phyloP scores from a whole-genome alignment of 2,797 vertebrate genomes.

The Fistularia commersonii region DNA sequence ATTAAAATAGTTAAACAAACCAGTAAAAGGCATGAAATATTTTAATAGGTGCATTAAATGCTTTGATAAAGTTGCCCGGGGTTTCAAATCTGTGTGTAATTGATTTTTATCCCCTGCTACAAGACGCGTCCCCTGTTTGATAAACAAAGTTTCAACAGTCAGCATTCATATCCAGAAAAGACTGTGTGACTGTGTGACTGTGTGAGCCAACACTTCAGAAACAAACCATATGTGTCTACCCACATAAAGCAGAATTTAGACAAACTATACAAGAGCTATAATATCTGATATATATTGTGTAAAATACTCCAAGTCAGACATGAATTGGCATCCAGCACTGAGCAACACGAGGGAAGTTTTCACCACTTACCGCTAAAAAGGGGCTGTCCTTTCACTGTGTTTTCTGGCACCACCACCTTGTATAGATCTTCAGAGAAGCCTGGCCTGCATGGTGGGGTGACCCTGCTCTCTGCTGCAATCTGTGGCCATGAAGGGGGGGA shows the following conservation, averaged over 20 bases:
- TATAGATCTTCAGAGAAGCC: constrained; percentile 94
- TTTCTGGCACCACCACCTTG: constrained; percentile 80
- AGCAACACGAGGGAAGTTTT: constrained; percentile 24
- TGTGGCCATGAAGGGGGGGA: constrained; percentile 76
- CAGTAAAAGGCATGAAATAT: constrained; percentile 4
- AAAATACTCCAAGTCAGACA: too few relatives aligned
- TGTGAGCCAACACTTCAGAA: too few relatives aligned
- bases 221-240: too few relatives aligned
- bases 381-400: constrained; percentile 82
- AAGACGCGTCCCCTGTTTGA: constrained; percentile 19
- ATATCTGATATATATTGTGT: too few relatives aligned
- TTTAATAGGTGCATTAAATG: constrained; percentile 27
- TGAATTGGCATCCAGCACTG: constrained; percentile 57
- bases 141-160: constrained; percentile 43
- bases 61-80: constrained; percentile 28
- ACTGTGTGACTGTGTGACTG: too few relatives aligned
- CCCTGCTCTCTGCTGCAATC: constrained; percentile 84
- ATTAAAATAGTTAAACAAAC: constrained; percentile 11
- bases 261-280: too few relatives aligned
- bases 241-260: too few relatives aligned
- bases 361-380: constrained; percentile 86
- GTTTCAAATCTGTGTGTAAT: constrained; percentile 26
- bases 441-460: constrained; percentile 84
- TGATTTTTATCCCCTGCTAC: constrained; percentile 32
- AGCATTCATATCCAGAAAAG: too few relatives aligned